These are phyloP conservation scores for Macrochelys suwanniensis DNA, from an alignment of 2,797 vertebrate species.

Conservation along the genomic window DNA sequence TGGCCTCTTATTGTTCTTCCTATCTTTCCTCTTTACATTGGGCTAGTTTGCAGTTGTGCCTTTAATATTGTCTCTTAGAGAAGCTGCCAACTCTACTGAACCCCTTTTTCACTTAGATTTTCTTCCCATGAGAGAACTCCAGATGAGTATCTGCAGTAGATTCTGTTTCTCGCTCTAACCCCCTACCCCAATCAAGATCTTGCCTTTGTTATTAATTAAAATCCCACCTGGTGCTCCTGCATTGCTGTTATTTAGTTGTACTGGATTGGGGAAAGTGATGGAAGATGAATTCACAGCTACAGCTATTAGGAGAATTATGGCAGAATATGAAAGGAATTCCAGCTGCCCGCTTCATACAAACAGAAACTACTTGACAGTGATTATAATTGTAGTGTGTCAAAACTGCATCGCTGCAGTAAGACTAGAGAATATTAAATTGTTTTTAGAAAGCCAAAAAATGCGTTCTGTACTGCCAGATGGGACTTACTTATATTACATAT, in stretches of 20 bases:
- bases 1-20: no score
- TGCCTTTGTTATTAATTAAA: slow-evolving; percentile 53
- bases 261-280: slow-evolving; percentile 29
- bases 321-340: slow-evolving; percentile 57
- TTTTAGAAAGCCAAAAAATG: slow-evolving; percentile 23
- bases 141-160: not conserved
- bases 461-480: not conserved
- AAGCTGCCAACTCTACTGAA: not conserved
- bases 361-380: slow-evolving; percentile 52
- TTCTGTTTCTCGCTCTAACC: slow-evolving; percentile 39
- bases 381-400: slow-evolving; percentile 61
- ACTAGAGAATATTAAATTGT: not conserved
- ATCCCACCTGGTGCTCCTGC: slow-evolving; percentile 31
- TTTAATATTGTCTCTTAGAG: no score
- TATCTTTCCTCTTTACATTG: no score
- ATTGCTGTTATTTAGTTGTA: slow-evolving; percentile 41
- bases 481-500: slow-evolving; percentile 21
- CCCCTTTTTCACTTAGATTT: not conserved
- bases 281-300: slow-evolving; percentile 61
- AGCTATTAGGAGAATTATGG: slow-evolving; percentile 58
- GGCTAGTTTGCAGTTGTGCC: no score
- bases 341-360: slow-evolving; percentile 64
- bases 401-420: slow-evolving; percentile 38
- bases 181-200: not conserved
- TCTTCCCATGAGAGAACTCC: not conserved